phyloP scores from a whole-genome alignment of 2,797 vertebrate genomes.

The Crypturellus tataupa region DNA sequence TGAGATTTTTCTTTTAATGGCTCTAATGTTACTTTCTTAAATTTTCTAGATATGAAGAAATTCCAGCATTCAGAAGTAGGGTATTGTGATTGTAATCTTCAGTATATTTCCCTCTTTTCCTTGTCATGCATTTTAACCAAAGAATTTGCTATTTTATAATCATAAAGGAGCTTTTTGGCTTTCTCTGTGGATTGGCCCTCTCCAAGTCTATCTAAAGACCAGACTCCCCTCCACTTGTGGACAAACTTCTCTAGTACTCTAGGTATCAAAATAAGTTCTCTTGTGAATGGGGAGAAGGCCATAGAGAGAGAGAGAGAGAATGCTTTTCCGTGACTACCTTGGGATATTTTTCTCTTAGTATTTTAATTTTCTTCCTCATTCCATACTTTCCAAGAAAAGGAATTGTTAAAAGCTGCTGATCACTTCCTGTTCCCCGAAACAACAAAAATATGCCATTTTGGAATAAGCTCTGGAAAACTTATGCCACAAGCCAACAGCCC shows the following conservation, averaged over 20 bases:
- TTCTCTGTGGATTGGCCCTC: not conserved
- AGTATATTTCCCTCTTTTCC: not conserved
- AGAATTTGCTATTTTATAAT: not conserved
- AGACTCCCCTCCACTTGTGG: not conserved
- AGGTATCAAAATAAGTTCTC: not conserved
- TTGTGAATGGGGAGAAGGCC: not conserved
- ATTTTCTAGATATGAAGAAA: not conserved
- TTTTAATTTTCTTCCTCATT: not conserved
- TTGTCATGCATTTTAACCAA: not conserved
- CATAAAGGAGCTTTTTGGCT: not conserved
- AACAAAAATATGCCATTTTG: not conserved
- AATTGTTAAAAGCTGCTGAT: not conserved
- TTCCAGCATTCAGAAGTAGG: not conserved
- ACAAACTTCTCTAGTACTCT: not conserved
- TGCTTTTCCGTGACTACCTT: fast-evolving
- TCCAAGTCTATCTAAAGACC: not conserved
- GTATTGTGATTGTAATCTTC: not conserved
- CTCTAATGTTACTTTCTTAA: not conserved
- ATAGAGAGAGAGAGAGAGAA: too few species aligned
- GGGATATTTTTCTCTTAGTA: not conserved
- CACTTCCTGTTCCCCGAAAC: not conserved
- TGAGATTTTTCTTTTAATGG: not conserved
- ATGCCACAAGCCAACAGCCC: not conserved
- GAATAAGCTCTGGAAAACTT: not conserved
- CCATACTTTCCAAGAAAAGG: not conserved